These are phyloP conservation scores for Dasyornis broadbenti DNA, from an alignment of 2,113 vertebrate genomes.

Conservation along the genomic window DNA sequence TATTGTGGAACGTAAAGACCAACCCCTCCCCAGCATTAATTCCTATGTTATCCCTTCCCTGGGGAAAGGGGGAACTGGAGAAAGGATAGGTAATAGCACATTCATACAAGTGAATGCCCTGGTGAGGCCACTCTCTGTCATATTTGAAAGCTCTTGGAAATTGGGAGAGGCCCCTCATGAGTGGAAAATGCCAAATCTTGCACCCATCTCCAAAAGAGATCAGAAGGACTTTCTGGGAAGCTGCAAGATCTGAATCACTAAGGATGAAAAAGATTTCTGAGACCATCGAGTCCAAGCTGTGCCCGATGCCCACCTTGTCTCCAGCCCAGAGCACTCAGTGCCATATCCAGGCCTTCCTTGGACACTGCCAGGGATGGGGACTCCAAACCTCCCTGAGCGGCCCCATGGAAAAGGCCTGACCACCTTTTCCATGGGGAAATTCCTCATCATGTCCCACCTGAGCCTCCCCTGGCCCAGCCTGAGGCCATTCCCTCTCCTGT, in stretches of 20 bases:
- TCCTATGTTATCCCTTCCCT: neutral
- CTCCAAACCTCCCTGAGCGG: no score
- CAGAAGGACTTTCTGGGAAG: neutral
- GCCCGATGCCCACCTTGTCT: accelerated
- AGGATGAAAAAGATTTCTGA: neutral
- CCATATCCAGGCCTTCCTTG: no score
- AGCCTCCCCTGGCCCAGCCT: no score
- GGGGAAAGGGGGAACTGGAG: neutral
- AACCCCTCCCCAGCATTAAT: neutral
- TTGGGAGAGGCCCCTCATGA: neutral
- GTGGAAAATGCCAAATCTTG: neutral
- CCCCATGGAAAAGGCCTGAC: no score
- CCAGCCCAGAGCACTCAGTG: neutral
- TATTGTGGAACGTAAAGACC: neutral
- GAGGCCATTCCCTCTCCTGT: no score
- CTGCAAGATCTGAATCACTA: neutral
- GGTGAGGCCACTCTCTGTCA: accelerated
- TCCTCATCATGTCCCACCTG: no score
- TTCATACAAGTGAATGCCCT: neutral
- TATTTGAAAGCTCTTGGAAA: neutral
- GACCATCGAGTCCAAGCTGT: accelerated
- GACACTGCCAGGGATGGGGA: no score
- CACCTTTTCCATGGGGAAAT: no score
- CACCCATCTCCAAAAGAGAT: neutral
- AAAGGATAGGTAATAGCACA: neutral